phyloP scores from a whole-genome alignment of 2,113 vertebrate genomes.

The Ariopsis seemanni region DNA sequence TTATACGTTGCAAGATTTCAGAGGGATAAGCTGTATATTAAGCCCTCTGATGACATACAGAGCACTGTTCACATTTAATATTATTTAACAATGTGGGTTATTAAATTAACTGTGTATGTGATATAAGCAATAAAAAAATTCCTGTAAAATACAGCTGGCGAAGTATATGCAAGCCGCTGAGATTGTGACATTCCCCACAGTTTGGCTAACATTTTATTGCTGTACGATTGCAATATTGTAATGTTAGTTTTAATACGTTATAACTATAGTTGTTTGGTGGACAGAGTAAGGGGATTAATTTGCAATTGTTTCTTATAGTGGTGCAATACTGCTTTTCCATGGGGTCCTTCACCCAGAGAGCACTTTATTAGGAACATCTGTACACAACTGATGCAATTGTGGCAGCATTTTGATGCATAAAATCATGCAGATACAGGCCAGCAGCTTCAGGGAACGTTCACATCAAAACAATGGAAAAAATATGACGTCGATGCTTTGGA shows the following conservation, averaged over 20 bases:
- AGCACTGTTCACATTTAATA: conserved; percentile 6
- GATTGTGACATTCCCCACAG: not conserved
- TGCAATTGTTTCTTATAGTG: not conserved
- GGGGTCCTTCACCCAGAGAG: no score
- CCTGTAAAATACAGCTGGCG: not conserved
- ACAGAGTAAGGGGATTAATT: not conserved
- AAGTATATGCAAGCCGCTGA: not conserved
- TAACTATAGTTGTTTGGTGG: not conserved
- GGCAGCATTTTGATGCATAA: no score
- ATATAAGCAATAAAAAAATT: conserved; percentile 29
- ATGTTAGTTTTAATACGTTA: not conserved
- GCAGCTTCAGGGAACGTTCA: no score
- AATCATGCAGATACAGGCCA: no score
- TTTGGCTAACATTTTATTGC: not conserved
- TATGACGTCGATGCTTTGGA: no score
- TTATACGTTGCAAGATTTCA: not conserved
- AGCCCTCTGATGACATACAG: not conserved
- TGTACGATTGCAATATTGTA: no score
- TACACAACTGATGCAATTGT: no score
- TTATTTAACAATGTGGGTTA: conserved; percentile 20
- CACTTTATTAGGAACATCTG: no score
- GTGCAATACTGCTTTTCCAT: not conserved
- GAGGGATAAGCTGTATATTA: not conserved
- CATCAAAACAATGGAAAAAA: no score
- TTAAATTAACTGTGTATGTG: conserved; percentile 9